These are phyloP conservation scores for Lamprotornis superbus DNA, from an alignment of 2,113 vertebrate genomes.

Conservation along the genomic window DNA sequence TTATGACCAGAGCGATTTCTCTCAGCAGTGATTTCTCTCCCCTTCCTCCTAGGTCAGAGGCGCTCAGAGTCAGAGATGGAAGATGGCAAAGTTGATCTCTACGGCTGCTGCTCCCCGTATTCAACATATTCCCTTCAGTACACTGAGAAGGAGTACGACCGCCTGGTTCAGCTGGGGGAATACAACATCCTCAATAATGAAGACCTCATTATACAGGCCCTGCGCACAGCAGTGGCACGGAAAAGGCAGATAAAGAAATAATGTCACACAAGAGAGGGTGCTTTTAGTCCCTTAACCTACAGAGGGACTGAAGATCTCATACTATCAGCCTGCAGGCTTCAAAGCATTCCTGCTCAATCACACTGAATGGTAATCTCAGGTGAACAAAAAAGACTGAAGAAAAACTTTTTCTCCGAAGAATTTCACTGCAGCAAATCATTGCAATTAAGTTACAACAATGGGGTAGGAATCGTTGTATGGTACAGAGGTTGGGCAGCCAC, in stretches of 20 bases:
- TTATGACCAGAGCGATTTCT: neutral
- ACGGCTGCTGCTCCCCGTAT: conserved; percentile 63
- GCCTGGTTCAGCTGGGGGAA: conserved; percentile 67
- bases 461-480: neutral
- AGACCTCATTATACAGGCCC: conserved; percentile 44
- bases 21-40: neutral
- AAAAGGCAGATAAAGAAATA: conserved; percentile 48
- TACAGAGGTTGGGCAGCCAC: neutral
- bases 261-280: neutral
- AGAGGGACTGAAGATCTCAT: neutral
- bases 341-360: neutral
- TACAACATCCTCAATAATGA: conserved; percentile 77
- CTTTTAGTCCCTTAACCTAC: neutral
- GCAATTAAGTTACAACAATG: neutral
- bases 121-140: conserved; percentile 74
- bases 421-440: neutral
- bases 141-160: conserved; percentile 47
- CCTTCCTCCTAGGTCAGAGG: conserved; percentile 62
- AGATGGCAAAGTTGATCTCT: conserved; percentile 71
- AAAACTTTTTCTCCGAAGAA: neutral
- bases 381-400: neutral
- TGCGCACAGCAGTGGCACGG: conserved; percentile 58
- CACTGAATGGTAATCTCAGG: neutral
- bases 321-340: neutral
- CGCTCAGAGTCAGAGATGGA: conserved; percentile 73